phyloP scores from a whole-genome alignment of 2,888 invertebrate genomes.

The Cremastinae sp. region DNA sequence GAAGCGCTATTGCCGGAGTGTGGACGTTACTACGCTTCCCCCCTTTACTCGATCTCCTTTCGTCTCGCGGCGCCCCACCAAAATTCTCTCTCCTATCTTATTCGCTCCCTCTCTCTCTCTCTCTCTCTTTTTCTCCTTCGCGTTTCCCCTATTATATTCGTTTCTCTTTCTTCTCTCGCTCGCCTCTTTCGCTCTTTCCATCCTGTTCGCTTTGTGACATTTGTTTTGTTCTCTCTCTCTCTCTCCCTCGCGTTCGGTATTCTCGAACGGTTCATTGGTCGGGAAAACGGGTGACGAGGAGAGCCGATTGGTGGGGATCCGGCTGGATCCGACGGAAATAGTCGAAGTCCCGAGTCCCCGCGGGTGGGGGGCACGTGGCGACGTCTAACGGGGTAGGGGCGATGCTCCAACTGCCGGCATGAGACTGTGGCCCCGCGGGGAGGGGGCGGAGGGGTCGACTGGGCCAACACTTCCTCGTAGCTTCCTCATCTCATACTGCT shows the following conservation, averaged over 20 bases:
- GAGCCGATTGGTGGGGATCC: conserved; percentile 63
- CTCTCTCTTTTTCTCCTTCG: conserved; percentile 5
- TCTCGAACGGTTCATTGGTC: conserved; percentile 66
- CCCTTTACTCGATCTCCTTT: conserved; percentile 54
- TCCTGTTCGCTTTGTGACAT: no score
- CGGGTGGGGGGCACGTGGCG: conserved; percentile 58
- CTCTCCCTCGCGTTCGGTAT: conserved; percentile 38
- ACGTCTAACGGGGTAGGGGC: conserved; percentile 28
- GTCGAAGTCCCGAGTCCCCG: conserved; percentile 66
- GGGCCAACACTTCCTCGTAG: conserved; percentile 73
- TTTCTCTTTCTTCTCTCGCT: conserved; percentile 29
- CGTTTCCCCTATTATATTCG: no score
- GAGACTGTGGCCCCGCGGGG: conserved; percentile 26
- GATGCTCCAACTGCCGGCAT: conserved; percentile 45
- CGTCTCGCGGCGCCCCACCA: conserved; percentile 18
- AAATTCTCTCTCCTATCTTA: conserved; percentile 30
- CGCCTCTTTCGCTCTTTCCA: conserved; percentile 7
- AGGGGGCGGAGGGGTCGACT: conserved; percentile 57
- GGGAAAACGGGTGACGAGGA: conserved; percentile 55
- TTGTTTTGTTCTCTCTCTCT: conserved; percentile 40
- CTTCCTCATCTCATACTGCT: conserved; percentile 71
- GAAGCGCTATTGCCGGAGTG: conserved; percentile 65
- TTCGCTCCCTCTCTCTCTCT: conserved; percentile 11
- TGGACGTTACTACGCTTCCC: conserved; percentile 51
- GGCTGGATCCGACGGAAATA: conserved; percentile 71